Percentiles rank a stretch among this genome's conserved stretches.
Evolutionary conservation across 2,113 vertebrate species (phyloP).

Genomic region (Lutjanus erythropterus): DNA sequence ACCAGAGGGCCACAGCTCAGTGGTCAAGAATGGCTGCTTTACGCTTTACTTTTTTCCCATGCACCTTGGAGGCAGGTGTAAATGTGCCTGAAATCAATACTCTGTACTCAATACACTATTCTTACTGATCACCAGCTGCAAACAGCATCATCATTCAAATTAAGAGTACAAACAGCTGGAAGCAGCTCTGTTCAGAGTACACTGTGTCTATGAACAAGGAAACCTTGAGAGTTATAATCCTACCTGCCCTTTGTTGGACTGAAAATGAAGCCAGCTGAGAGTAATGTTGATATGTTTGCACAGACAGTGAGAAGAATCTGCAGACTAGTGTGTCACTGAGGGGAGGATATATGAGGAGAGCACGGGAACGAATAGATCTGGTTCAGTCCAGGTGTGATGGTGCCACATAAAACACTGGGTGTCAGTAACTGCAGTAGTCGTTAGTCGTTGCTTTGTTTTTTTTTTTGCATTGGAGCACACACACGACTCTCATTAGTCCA

Average conservation of each 20-base stretch:
- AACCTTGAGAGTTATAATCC: slow-evolving; percentile 33
- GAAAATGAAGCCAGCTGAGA: slow-evolving; percentile 43
- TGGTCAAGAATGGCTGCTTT: no score
- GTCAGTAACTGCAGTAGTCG: slow-evolving; percentile 70
- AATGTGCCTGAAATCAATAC: background rate
- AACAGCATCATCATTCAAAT: no score
- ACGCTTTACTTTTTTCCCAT: background rate
- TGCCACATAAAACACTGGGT: slow-evolving; percentile 69
- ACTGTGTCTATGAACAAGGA: slow-evolving; percentile 15
- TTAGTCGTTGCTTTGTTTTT: slow-evolving; percentile 67
- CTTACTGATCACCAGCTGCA: no score
- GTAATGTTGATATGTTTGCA: slow-evolving; percentile 74
- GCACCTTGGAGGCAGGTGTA: background rate
- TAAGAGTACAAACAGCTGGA: slow-evolving; percentile 29
- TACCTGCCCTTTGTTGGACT: slow-evolving; percentile 6
- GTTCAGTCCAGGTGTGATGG: slow-evolving; percentile 33
- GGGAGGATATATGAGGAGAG: slow-evolving; percentile 14
- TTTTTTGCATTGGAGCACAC: slow-evolving; percentile 72
- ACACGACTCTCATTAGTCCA: slow-evolving; percentile 45
- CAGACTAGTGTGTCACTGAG: slow-evolving; percentile 28
- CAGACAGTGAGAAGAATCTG: slow-evolving; percentile 40
- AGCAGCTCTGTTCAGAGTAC: slow-evolving; percentile 15
- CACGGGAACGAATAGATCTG: slow-evolving; percentile 38
- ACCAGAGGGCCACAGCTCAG: no score
- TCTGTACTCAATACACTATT: no score